Percentiles rank a stretch among this genome's conserved stretches.
Evolutionary conservation across 2,888 invertebrate genomes (phyloP).

Genomic region (Salticus scenicus): DNA sequence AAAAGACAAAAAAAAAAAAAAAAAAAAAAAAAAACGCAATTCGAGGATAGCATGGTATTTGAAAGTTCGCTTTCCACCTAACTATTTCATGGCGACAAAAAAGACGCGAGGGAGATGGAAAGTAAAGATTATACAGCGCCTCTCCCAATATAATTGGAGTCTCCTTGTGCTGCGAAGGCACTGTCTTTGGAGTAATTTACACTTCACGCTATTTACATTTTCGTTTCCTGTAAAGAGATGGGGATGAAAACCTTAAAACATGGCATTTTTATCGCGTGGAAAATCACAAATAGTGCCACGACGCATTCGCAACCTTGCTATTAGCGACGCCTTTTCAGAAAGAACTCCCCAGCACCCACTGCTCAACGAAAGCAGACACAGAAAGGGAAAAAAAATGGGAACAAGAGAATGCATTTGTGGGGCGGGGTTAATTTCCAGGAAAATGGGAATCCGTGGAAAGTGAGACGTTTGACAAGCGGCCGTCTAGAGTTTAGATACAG

Average conservation of each 20-base stretch:
- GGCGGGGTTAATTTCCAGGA: conserved; percentile 66
- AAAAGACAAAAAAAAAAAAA: too few species aligned
- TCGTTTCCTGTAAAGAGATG: not conserved
- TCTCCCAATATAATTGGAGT: not conserved
- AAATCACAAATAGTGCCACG: not conserved
- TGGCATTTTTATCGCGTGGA: not conserved
- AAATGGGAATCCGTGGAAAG: conserved; percentile 58
- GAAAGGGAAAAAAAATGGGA: not conserved
- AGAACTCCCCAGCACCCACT: not conserved
- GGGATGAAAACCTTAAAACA: not conserved
- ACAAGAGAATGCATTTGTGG: conserved; percentile 10
- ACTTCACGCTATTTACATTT: not conserved
- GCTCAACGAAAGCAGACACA: too few species aligned
- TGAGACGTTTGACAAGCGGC: conserved; percentile 68
- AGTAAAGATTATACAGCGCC: too few species aligned
- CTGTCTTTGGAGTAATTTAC: not conserved
- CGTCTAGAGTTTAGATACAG: conserved; percentile 52
- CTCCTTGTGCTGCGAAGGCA: not conserved
- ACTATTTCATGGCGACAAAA: too few species aligned
- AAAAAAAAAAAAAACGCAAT: too few species aligned
- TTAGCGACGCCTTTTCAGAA: not conserved
- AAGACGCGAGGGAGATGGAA: too few species aligned
- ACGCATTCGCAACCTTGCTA: not conserved
- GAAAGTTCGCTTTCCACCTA: too few species aligned
- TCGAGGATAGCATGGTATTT: too few species aligned